Evolutionary conservation across 1,140 invertebrate genomes (phyloP).

Genomic region (Hylaeus anthracinus): DNA sequence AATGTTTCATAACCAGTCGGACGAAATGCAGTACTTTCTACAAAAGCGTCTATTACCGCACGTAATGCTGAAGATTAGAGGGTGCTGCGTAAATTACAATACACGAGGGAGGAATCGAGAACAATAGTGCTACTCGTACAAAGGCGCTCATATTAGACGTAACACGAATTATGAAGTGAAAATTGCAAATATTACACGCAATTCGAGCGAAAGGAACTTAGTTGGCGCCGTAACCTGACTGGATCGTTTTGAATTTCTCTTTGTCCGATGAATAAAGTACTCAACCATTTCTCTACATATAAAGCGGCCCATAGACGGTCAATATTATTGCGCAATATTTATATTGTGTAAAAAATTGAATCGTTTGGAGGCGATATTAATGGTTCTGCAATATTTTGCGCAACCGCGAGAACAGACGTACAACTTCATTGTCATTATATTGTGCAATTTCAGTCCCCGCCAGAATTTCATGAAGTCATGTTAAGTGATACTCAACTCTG

Average conservation of each 20-base stretch:
- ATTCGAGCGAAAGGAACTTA: neutral
- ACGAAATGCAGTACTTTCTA: neutral
- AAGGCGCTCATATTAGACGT: neutral
- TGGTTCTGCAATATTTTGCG: no score
- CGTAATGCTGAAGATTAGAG: slow-evolving; percentile 14
- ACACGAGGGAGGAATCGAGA: neutral
- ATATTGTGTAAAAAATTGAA: no score
- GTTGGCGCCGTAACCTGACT: neutral
- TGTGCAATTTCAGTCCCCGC: no score
- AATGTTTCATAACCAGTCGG: neutral
- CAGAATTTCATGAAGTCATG: no score
- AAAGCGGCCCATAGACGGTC: no score
- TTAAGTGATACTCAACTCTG: no score
- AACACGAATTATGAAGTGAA: slow-evolving; percentile 30
- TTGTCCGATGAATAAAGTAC: neutral
- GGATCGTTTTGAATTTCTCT: neutral
- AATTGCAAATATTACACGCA: slow-evolving; percentile 6
- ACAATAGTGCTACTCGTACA: neutral
- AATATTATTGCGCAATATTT: no score
- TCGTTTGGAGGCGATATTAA: no score
- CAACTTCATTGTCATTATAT: no score
- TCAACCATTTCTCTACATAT: no score
- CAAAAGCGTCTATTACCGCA: slow-evolving; percentile 9
- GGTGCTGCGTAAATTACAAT: neutral
- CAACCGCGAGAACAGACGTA: no score